Evolutionary conservation across 1,140 invertebrate genomes (phyloP).

Genomic region (Caenorhabditis brenneri): DNA sequence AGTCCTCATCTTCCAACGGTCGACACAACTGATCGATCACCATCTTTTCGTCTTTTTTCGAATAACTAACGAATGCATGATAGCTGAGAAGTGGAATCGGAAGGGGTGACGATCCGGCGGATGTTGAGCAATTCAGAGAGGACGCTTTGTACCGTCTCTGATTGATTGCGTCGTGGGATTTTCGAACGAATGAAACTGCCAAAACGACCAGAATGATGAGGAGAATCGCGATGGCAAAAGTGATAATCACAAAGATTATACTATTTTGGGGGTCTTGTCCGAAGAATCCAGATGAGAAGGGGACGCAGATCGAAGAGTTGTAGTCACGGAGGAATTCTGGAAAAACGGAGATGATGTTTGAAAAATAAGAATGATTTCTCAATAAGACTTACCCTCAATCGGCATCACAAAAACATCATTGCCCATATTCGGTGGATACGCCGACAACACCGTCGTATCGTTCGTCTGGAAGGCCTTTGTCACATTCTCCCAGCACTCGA

Average conservation of each 20-base stretch:
- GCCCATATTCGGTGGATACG: conserved; percentile 61
- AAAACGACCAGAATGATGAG: conserved; percentile 44
- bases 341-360: too few species aligned
- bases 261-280: conserved; percentile 51
- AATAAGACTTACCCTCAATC: conserved; percentile 59
- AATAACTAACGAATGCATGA: conserved; percentile 65
- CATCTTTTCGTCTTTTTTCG: conserved; percentile 61
- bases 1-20: conserved; percentile 59
- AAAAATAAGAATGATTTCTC: neutral
- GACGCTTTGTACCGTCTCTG: conserved; percentile 62
- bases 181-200: conserved; percentile 45
- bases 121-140: conserved; percentile 62
- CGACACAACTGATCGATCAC: conserved; percentile 59
- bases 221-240: conserved; percentile 39
- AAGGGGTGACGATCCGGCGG: conserved; percentile 56
- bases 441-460: conserved; percentile 64
- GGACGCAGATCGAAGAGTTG: conserved; percentile 54
- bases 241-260: conserved; percentile 50
- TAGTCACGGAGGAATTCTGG: conserved; percentile 44
- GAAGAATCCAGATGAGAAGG: conserved; percentile 49
- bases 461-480: conserved; percentile 62
- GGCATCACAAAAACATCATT: conserved; percentile 64
- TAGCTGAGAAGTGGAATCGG: conserved; percentile 57
- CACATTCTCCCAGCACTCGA: conserved; percentile 68
- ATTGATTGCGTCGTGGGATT: conserved; percentile 51